Percentiles rank a stretch among this genome's conserved stretches.
Evolutionary conservation across 2,797 vertebrate genomes (phyloP).

Genomic region (Spinus olivaceus): DNA sequence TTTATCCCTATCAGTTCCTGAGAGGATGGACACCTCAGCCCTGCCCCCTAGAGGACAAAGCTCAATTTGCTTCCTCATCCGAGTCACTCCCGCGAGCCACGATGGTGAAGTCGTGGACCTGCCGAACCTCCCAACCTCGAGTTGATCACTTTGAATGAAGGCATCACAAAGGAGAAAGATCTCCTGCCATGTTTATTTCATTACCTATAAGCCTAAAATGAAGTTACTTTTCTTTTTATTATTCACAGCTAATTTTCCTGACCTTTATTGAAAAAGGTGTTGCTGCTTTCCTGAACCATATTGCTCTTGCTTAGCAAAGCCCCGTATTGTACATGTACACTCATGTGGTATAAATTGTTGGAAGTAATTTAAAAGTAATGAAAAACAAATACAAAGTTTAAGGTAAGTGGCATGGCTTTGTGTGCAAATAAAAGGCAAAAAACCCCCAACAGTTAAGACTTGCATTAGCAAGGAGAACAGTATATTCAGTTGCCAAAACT

Average conservation of each 20-base stretch:
- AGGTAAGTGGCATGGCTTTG: neutral
- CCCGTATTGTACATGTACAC: neutral
- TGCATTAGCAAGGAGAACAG: neutral
- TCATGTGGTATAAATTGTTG: conserved; percentile 79
- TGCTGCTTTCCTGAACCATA: conserved; percentile 79
- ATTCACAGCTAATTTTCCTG: conserved; percentile 78
- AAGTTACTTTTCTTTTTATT: conserved; percentile 73
- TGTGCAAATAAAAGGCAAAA: neutral
- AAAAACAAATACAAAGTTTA: neutral
- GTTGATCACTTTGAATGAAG: too few relatives aligned
- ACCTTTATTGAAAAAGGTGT: conserved; percentile 76
- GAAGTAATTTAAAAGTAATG: conserved; percentile 74
- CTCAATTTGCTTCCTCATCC: too few relatives aligned
- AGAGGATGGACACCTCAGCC: too few relatives aligned
- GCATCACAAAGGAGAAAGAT: too few relatives aligned
- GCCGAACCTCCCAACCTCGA: too few relatives aligned
- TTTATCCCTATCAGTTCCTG: too few relatives aligned
- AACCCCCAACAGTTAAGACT: neutral
- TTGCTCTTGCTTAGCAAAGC: conserved; percentile 77
- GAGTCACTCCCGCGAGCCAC: too few relatives aligned
- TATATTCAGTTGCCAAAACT: neutral
- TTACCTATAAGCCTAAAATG: neutral
- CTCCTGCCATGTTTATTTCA: neutral
- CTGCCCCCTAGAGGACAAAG: too few relatives aligned
- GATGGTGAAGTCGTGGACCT: too few relatives aligned